A percentile compares a stretch with the other conserved stretches of the same genome.
These are phyloP conservation scores for Hipposideros armiger DNA, from an alignment of 2,113 vertebrate genomes.

Conservation along the genomic window DNA sequence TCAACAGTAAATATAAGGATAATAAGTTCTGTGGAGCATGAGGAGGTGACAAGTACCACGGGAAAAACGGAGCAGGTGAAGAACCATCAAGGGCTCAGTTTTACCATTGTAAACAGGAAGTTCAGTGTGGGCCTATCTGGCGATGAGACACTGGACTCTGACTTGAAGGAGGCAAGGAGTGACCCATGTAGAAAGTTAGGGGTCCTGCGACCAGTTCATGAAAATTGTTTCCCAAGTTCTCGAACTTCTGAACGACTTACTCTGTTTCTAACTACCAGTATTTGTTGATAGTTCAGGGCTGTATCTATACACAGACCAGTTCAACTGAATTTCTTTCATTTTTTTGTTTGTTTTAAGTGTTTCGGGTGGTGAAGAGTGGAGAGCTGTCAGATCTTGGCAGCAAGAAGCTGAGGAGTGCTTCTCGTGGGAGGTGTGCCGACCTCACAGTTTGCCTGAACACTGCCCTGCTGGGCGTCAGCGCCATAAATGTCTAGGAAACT, in stretches of 20 bases:
- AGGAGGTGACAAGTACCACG: not conserved
- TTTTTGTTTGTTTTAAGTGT: not conserved
- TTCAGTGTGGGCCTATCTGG: not conserved
- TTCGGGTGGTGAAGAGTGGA: constrained; percentile 23
- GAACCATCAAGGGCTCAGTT: not conserved
- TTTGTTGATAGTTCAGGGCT: not conserved
- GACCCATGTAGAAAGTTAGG: not conserved
- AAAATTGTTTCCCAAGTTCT: not conserved
- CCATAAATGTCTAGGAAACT: constrained; percentile 39
- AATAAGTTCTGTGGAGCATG: not conserved
- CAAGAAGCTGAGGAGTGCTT: not conserved
- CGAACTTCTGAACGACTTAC: not conserved
- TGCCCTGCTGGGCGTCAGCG: not conserved
- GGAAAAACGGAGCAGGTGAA: not conserved
- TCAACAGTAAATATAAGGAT: not conserved
- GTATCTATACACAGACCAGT: not conserved
- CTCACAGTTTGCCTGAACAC: constrained; percentile 6
- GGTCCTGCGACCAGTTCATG: not conserved
- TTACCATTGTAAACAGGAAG: not conserved
- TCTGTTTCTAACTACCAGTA: not conserved
- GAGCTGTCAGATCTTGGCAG: not conserved
- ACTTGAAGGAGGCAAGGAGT: not conserved
- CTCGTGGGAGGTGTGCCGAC: constrained; percentile 10
- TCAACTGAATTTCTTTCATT: not conserved
- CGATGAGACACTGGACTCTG: not conserved